Conservation (phyloP, 2,797 vertebrate species). For the Anguilla pacifica region DNA sequence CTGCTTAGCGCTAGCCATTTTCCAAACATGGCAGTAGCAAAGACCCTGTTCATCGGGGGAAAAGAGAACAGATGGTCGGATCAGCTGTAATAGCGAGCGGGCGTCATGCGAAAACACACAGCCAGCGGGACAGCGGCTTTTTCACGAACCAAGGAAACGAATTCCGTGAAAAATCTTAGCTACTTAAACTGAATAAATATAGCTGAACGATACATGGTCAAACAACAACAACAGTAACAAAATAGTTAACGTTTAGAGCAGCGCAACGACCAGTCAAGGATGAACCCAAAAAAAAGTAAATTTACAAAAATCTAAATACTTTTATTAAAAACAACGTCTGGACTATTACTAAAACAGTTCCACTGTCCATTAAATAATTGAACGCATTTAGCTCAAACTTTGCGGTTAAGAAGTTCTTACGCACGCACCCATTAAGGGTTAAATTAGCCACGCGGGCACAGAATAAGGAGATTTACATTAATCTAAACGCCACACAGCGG, state of each 20-base stretch:
- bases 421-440: not conserved
- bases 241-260: not conserved
- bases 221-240: not conserved
- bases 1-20: not conserved
- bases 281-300: not conserved
- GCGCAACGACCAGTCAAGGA: not conserved
- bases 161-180: not conserved
- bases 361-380: not conserved
- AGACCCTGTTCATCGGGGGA: not conserved
- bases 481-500: not conserved
- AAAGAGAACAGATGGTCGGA: not conserved
- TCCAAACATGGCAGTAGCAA: not conserved
- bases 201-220: not conserved
- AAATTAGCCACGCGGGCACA: not conserved
- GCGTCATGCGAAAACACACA: not conserved
- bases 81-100: not conserved
- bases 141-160: not conserved
- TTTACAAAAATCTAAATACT: not conserved
- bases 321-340: too few relatives aligned
- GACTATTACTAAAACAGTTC: not conserved
- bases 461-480: slow-evolving; percentile 3
- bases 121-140: not conserved
- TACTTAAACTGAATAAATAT: not conserved
- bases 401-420: not conserved
- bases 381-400: not conserved